These are phyloP conservation scores for Eilema depressum DNA, from an alignment of 2,888 invertebrate genomes.

Conservation along the genomic window DNA sequence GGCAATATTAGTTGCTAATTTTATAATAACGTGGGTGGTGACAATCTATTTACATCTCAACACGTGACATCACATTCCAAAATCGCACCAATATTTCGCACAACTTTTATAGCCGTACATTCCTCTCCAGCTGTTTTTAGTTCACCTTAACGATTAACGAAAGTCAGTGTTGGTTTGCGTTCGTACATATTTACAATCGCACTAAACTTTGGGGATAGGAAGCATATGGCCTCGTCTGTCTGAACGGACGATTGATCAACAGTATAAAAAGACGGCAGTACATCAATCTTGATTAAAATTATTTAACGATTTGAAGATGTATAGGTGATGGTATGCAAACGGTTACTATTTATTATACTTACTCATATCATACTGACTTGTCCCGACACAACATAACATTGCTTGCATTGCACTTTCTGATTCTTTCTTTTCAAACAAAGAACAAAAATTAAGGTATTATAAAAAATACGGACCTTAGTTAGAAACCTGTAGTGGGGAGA, in stretches of 20 bases:
- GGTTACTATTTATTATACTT: no score
- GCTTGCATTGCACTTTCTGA: no score
- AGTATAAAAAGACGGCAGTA: constrained; percentile 14
- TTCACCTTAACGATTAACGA: constrained; percentile 5
- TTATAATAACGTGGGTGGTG: no score
- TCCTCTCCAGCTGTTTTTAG: constrained; percentile 10
- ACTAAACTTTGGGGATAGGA: constrained; percentile 20
- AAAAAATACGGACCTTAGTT: no score
- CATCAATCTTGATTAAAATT: constrained; percentile 41
- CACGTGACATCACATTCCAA: neutral
- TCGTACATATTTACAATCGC: constrained; percentile 2
- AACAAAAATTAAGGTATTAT: no score
- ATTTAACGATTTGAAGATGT: constrained; percentile 13
- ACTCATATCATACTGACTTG: no score
- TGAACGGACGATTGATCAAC: constrained; percentile 18
- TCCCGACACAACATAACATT: no score
- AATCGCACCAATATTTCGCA: neutral
- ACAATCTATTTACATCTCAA: neutral
- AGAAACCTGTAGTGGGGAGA: no score
- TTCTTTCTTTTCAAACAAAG: no score
- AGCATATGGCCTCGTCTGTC: constrained; percentile 22
- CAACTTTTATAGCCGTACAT: constrained; percentile 5
- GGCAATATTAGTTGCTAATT: no score
- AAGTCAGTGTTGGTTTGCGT: constrained; percentile 17
- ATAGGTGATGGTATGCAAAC: no score